These are phyloP conservation scores for Chaetura pelagica DNA, from an alignment of 2,113 vertebrate genomes.

Conservation along the genomic window DNA sequence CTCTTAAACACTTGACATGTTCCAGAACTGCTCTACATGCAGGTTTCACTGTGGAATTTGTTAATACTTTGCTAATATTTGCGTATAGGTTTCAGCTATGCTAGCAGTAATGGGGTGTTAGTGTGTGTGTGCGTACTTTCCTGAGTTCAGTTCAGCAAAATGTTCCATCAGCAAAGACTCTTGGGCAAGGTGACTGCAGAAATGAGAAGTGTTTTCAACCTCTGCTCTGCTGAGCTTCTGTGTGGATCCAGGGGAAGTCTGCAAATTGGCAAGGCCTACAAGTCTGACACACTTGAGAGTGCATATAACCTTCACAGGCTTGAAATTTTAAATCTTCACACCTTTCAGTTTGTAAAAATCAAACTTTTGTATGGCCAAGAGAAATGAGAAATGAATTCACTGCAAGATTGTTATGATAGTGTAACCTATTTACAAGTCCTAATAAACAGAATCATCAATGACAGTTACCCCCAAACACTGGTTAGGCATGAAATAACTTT, in stretches of 20 bases:
- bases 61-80: not conserved
- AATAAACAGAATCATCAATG: not conserved
- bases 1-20: not conserved
- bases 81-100: not conserved
- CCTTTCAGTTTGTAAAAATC: not conserved
- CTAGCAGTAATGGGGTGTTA: not conserved
- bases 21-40: not conserved
- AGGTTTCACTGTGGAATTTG: not conserved
- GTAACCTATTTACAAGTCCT: not conserved
- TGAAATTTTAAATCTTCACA: not conserved
- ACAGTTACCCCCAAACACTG: not conserved
- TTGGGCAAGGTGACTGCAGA: not conserved
- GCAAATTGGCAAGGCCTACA: not conserved
- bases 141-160: not conserved
- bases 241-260: not conserved
- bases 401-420: not conserved
- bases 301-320: not conserved
- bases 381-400: not conserved
- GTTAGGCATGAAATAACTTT: not conserved
- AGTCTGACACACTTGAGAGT: not conserved
- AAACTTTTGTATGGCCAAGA: not conserved
- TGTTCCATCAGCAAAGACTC: not conserved
- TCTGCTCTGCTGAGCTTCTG: not conserved
- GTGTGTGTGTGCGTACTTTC: not conserved
- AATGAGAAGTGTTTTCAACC: not conserved